A percentile compares a stretch with the other conserved stretches of the same genome.
Conservation (phyloP, 30 jellyfish, hydroid and myxozoan species). For the Aurelia sp. region DNA sequence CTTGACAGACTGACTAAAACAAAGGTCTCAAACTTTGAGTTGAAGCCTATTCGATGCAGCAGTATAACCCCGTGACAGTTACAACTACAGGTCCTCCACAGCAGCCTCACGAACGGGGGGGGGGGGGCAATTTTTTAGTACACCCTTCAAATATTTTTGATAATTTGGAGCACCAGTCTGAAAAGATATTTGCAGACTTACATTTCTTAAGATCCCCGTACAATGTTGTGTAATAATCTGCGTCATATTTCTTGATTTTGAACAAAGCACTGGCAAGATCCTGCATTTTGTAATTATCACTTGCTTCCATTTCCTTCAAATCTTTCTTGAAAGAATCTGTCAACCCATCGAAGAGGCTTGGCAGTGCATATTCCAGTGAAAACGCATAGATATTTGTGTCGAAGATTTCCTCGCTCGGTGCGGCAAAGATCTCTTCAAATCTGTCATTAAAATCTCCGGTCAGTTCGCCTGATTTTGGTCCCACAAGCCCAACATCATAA, state of each 20-base stretch:
- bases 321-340: background rate
- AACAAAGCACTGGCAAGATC: conserved; percentile 1
- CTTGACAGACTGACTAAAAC: too few relatives aligned
- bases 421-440: conserved; percentile 5
- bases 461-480: conserved; percentile 39
- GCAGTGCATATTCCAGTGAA: conserved; percentile 32
- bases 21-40: too few relatives aligned
- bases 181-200: too few relatives aligned
- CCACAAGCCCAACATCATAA: conserved; percentile 48
- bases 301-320: background rate
- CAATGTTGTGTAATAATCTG: too few relatives aligned
- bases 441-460: conserved; percentile 4
- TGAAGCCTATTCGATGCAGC: too few relatives aligned
- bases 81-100: too few relatives aligned
- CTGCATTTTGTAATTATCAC: background rate
- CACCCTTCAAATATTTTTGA: too few relatives aligned
- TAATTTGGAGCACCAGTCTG: too few relatives aligned
- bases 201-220: too few relatives aligned
- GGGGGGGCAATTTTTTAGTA: too few relatives aligned
- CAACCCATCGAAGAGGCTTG: conserved; percentile 13
- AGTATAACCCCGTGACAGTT: too few relatives aligned
- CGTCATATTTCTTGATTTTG: background rate
- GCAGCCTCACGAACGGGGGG: too few relatives aligned
- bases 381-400: conserved; percentile 54
- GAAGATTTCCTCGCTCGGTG: conserved; percentile 25